Evolutionary conservation across 1,140 invertebrate genomes (phyloP).

Genomic region (Anadara kagoshimensis): DNA sequence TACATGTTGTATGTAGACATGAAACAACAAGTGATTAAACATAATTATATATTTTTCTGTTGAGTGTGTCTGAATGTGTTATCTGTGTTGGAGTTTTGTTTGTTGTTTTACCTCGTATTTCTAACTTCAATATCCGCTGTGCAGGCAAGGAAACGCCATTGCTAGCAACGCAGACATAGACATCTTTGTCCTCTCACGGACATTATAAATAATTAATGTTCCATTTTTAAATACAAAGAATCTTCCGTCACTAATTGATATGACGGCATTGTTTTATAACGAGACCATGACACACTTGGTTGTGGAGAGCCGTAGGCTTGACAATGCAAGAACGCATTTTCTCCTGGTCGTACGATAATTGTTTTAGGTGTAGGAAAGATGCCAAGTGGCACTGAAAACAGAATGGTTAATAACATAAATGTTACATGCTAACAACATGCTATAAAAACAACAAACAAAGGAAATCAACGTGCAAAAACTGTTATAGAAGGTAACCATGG

Average conservation of each 20-base stretch:
- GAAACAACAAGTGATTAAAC: background rate
- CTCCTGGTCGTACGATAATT: constrained; percentile 46
- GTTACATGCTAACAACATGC: too few species aligned
- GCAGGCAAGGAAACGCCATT: constrained; percentile 48
- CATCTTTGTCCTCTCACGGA: constrained; percentile 39
- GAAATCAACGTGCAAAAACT: too few species aligned
- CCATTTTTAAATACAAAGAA: constrained; percentile 51
- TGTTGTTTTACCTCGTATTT: constrained; percentile 40
- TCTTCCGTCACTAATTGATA: constrained; percentile 18
- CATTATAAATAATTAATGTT: constrained; percentile 48
- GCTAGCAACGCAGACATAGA: constrained; percentile 53
- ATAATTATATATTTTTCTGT: constrained; percentile 6
- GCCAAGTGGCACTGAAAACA: constrained; percentile 44
- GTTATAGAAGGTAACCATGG: too few species aligned
- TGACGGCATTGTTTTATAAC: constrained; percentile 14
- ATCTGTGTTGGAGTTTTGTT: too few species aligned
- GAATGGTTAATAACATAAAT: too few species aligned
- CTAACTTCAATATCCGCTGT: constrained; percentile 34
- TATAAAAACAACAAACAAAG: too few species aligned
- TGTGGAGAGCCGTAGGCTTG: constrained; percentile 47
- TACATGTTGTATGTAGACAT: background rate
- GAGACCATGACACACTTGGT: constrained; percentile 42
- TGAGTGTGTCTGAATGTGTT: background rate
- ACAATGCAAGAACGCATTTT: constrained; percentile 56
- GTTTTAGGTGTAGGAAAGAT: constrained; percentile 47